These are phyloP conservation scores for Schizopygopsis malacanthus DNA, from an alignment of 2,797 vertebrate species.

Conservation along the genomic window DNA sequence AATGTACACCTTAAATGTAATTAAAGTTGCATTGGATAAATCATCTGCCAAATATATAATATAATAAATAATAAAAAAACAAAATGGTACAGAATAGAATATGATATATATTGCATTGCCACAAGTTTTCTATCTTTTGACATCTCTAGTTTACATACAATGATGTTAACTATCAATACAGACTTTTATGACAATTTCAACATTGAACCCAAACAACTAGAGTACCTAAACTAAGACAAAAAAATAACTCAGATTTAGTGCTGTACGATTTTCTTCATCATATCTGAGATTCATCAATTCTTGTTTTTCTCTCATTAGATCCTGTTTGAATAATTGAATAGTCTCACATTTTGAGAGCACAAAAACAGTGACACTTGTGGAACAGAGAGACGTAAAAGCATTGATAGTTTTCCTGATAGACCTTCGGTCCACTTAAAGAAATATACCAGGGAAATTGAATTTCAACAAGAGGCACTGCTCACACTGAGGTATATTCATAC, in stretches of 20 bases:
- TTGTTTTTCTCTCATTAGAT: constrained; percentile 31
- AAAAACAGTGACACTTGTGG: constrained; percentile 45
- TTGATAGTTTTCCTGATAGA: constrained; percentile 64
- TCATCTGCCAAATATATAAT: background rate
- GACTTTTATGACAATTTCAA: background rate
- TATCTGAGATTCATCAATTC: constrained; percentile 10
- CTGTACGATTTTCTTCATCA: background rate
- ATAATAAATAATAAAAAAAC: background rate
- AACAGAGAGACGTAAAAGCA: constrained; percentile 57
- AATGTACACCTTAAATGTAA: background rate
- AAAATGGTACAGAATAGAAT: background rate
- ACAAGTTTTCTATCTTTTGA: background rate
- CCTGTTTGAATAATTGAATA: constrained; percentile 29
- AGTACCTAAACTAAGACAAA: background rate
- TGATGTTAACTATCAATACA: background rate
- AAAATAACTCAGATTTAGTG: background rate
- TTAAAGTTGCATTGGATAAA: background rate
- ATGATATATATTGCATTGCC: background rate
- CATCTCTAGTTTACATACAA: background rate
- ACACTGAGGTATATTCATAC: constrained; percentile 67
- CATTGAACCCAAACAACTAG: background rate
- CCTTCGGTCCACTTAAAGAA: constrained; percentile 72
- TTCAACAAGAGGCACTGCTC: constrained; percentile 59
- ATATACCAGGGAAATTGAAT: constrained; percentile 62
- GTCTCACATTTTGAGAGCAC: background rate